Conservation (phyloP, 2,888 invertebrate genomes). For the Drosophila trichaetosa region DNA sequence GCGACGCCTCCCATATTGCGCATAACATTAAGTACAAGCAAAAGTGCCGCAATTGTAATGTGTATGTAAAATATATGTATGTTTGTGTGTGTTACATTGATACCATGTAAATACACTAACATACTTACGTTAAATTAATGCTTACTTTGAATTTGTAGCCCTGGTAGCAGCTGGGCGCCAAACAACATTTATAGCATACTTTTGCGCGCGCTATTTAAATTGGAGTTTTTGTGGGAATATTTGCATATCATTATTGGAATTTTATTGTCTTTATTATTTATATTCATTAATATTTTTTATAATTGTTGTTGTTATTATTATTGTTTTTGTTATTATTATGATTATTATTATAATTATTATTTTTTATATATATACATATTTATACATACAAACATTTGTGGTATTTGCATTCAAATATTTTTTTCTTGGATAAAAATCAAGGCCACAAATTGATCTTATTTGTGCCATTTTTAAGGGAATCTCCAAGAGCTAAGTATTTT, state of each 20-base stretch:
- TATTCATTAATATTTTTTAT: background rate
- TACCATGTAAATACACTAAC: background rate
- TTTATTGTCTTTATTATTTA: background rate
- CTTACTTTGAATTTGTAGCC: conserved; percentile 9
- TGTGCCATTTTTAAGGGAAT: background rate
- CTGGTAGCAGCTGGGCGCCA: conserved; percentile 6
- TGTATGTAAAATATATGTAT: background rate
- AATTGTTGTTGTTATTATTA: background rate
- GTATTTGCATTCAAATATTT: background rate
- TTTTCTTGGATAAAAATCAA: background rate
- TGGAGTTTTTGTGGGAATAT: no score
- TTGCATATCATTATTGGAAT: background rate
- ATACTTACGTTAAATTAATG: background rate
- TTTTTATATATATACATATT: no score
- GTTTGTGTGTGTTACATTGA: background rate
- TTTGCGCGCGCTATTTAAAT: conserved; percentile 18
- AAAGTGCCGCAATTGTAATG: conserved; percentile 1
- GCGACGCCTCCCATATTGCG: conserved; percentile 39
- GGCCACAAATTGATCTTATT: background rate
- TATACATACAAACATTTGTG: no score
- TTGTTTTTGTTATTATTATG: background rate
- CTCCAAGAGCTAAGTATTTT: background rate
- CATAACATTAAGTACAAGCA: conserved; percentile 29
- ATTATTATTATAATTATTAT: background rate
- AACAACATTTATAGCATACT: conserved; percentile 35